Conservation (phyloP, 2,113 vertebrate genomes). For the Solenodon paradoxus region DNA sequence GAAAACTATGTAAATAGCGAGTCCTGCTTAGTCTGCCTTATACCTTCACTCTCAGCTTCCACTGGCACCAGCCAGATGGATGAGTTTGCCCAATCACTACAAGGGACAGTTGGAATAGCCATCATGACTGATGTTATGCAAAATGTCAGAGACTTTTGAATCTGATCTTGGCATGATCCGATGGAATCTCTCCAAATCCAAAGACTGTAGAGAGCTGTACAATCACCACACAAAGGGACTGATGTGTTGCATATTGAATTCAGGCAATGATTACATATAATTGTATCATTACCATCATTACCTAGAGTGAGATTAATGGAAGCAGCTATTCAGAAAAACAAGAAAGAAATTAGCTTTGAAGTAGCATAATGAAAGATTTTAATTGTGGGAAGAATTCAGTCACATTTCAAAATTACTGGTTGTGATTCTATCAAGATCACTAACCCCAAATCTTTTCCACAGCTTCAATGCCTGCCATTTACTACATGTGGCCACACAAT, state of each 20-base stretch:
- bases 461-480: not conserved
- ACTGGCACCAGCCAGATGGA: conserved; percentile 3
- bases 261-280: conserved; percentile 79
- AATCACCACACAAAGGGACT: conserved; percentile 71
- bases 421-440: conserved; percentile 61
- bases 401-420: conserved; percentile 75
- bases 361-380: conserved; percentile 78
- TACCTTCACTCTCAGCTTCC: not conserved
- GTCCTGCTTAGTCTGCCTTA: not conserved
- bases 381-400: conserved; percentile 76
- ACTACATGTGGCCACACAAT: conserved; percentile 28
- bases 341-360: conserved; percentile 80
- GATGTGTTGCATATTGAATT: conserved; percentile 72
- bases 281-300: conserved; percentile 83
- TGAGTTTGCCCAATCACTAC: conserved; percentile 29
- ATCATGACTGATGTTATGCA: conserved; percentile 67
- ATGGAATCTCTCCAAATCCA: conserved; percentile 69
- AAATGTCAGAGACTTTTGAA: conserved; percentile 73
- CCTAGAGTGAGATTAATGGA: conserved; percentile 82
- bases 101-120: conserved; percentile 50
- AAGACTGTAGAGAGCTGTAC: conserved; percentile 58
- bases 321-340: conserved; percentile 76
- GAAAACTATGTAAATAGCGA: not conserved
- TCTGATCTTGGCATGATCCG: conserved; percentile 62
- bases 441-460: conserved; percentile 42